phyloP scores from a whole-genome alignment of 1,140 invertebrate species.

The Calycopis cecrops region DNA sequence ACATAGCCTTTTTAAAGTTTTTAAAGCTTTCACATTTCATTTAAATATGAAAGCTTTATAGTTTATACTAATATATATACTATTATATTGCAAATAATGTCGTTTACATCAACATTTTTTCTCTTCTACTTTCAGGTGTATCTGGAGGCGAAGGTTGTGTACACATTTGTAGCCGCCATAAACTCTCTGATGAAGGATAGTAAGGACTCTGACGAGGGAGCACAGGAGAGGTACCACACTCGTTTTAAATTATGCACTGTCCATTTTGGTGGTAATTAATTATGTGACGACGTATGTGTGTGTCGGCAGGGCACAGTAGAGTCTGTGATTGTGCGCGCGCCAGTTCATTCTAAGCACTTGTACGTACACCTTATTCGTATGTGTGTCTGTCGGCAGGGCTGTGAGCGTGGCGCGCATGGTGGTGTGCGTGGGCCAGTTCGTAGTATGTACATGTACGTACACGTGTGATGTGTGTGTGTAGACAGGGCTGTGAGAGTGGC shows the following conservation, averaged over 20 bases:
- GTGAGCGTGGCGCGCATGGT: conserved; percentile 79
- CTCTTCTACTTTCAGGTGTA: conserved; percentile 74
- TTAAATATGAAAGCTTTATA: no score
- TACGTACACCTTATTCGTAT: not conserved
- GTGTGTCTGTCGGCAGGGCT: conserved; percentile 29
- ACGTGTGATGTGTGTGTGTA: not conserved
- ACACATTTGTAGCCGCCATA: conserved; percentile 84
- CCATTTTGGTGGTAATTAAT: no score
- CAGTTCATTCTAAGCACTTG: no score
- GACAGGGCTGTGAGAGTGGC: conserved; percentile 74
- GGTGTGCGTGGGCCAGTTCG: conserved; percentile 84
- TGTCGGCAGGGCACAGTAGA: conserved; percentile 31
- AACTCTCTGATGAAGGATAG: conserved; percentile 76
- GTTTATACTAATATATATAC: no score
- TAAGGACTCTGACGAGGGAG: conserved; percentile 38
- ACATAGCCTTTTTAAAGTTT: no score
- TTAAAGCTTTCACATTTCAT: no score
- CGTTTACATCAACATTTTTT: no score
- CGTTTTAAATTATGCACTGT: conserved; percentile 9
- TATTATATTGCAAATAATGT: no score
- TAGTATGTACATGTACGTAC: not conserved
- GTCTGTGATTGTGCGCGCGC: no score
- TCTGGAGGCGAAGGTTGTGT: conserved; percentile 83
- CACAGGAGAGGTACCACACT: conserved; percentile 47
- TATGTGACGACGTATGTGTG: conserved; percentile 10